Evolutionary conservation across 1,140 invertebrate genomes (phyloP).

Genomic region (Conopomorpha cramerella): DNA sequence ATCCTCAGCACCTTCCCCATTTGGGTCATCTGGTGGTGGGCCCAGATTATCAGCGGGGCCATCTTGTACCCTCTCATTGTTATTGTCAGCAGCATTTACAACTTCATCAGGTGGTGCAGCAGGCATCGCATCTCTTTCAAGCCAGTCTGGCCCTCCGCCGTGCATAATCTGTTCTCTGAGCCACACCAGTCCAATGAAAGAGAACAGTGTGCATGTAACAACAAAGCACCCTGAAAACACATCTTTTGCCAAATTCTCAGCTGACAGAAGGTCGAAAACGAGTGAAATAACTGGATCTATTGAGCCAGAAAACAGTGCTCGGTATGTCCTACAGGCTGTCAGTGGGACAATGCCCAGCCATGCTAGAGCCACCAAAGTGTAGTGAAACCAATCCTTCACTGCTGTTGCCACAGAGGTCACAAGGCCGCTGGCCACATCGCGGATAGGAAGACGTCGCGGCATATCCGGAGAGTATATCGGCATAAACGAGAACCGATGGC

Average conservation of each 20-base stretch:
- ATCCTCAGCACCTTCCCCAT: constrained; percentile 51
- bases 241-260: constrained; percentile 91
- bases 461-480: constrained; percentile 99
- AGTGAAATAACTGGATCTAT: constrained; percentile 83
- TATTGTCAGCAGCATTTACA: constrained; percentile 32
- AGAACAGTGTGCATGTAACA: constrained; percentile 93
- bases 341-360: constrained; percentile 98
- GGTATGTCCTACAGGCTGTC: constrained; percentile 95
- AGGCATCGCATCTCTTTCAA: constrained; percentile 72
- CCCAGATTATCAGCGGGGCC: constrained; percentile 52
- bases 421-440: constrained; percentile 87
- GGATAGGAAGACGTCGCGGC: constrained; percentile 92
- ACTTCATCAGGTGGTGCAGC: constrained; percentile 31
- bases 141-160: constrained; percentile 95
- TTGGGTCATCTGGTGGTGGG: constrained; percentile 33
- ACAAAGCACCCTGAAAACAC: constrained; percentile 97
- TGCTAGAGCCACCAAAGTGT: constrained; percentile 91
- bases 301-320: constrained; percentile 88
- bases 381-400: constrained; percentile 95
- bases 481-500: constrained; percentile 96
- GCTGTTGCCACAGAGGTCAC: constrained; percentile 88
- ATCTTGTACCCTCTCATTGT: constrained; percentile 43
- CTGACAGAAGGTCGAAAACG: constrained; percentile 90
- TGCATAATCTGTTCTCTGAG: constrained; percentile 96
- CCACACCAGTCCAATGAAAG: constrained; percentile 97